Conservation (phyloP, 2,888 invertebrate species). For the Atethmia centrago region DNA sequence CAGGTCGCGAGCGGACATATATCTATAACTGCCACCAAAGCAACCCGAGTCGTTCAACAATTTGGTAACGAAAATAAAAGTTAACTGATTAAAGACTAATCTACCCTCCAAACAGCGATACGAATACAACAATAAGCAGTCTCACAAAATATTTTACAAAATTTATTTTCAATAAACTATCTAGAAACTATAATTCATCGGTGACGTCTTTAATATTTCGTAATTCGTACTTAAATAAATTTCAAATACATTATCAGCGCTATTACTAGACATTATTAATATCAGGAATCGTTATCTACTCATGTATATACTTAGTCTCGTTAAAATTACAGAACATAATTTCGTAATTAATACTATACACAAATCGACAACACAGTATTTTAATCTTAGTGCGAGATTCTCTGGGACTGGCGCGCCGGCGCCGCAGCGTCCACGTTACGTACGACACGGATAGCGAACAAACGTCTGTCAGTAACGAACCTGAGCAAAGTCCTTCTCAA, state of each 20-base stretch:
- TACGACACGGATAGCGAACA: constrained; percentile 82
- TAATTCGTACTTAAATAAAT: constrained; percentile 86
- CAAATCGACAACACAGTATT: constrained; percentile 89
- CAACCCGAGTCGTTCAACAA: constrained; percentile 88
- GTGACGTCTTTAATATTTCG: constrained; percentile 86
- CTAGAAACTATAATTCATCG: constrained; percentile 88
- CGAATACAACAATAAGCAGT: constrained; percentile 91
- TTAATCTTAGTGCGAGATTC: constrained; percentile 88
- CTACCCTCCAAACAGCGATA: constrained; percentile 86
- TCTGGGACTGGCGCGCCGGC: constrained; percentile 87
- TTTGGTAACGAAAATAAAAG: constrained; percentile 90
- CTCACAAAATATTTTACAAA: constrained; percentile 90
- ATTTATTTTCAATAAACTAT: constrained; percentile 87
- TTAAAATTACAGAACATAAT: constrained; percentile 89
- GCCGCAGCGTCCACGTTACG: constrained; percentile 84
- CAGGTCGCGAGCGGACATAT: constrained; percentile 74
- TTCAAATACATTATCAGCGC: constrained; percentile 88
- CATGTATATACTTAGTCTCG: constrained; percentile 89
- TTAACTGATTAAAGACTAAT: constrained; percentile 87
- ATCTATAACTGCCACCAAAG: constrained; percentile 86
- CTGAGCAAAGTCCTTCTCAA: constrained; percentile 76
- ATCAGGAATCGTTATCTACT: constrained; percentile 90
- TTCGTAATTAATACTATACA: constrained; percentile 90
- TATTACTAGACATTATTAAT: constrained; percentile 89
- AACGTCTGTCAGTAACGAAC: constrained; percentile 79